phyloP scores from a whole-genome alignment of 1,140 invertebrate species.

The Drosophila fuyamai region DNA sequence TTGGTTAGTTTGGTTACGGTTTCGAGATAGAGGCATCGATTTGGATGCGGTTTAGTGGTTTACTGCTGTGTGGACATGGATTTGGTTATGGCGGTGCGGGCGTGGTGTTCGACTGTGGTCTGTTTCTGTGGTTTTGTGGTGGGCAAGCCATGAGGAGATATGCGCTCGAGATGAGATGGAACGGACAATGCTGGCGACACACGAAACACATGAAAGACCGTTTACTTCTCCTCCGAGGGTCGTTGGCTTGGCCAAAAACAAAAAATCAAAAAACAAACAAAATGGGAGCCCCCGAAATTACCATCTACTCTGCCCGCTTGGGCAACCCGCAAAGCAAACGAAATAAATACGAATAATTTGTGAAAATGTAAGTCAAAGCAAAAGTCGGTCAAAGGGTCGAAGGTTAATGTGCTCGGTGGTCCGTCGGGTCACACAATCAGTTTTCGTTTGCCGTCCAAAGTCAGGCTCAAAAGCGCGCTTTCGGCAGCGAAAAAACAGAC shows the following conservation, averaged over 20 bases:
- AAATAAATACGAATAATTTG: slow-evolving; percentile 12
- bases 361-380: slow-evolving; percentile 48
- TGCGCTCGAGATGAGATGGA: slow-evolving; percentile 64
- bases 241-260: slow-evolving; percentile 19
- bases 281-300: slow-evolving; percentile 12
- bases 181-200: slow-evolving; percentile 68
- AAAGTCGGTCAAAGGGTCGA: slow-evolving; percentile 52
- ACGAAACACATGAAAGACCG: slow-evolving; percentile 43
- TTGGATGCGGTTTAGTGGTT: slow-evolving; percentile 18
- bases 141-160: slow-evolving; percentile 64
- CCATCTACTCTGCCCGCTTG: slow-evolving; percentile 18
- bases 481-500: slow-evolving; percentile 6
- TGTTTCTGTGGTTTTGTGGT: slow-evolving; percentile 31
- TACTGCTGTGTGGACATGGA: slow-evolving; percentile 46
- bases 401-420: slow-evolving; percentile 46
- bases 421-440: slow-evolving; percentile 22
- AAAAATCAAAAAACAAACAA: not conserved
- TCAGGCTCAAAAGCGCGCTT: slow-evolving; percentile 39
- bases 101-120: slow-evolving; percentile 39
- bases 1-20: slow-evolving; percentile 20
- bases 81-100: slow-evolving; percentile 46
- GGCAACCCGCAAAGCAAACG: slow-evolving; percentile 18
- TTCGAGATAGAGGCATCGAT: slow-evolving; percentile 7
- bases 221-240: slow-evolving; percentile 26
- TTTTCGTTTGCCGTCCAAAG: slow-evolving; percentile 17